Conservation (phyloP, 2,797 vertebrate species). For the Dermochelys coriacea region DNA sequence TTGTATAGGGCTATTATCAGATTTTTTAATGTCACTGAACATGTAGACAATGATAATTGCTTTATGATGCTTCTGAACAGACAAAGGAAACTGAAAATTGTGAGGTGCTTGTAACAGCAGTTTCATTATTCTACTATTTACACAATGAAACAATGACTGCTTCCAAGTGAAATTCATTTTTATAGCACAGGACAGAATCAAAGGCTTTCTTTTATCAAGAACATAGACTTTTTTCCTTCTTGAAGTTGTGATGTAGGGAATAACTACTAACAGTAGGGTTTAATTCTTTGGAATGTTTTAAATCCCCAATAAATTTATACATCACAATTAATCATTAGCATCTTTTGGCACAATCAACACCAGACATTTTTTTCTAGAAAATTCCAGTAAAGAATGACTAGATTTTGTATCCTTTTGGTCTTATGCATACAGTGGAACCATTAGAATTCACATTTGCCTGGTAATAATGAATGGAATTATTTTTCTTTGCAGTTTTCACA, state of each 20-base stretch:
- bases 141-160: background rate
- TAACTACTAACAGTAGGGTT: background rate
- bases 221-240: background rate
- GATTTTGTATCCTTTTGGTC: background rate
- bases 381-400: rapidly evolving
- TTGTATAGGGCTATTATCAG: background rate
- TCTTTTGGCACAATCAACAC: background rate
- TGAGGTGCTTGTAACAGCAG: slow-evolving; percentile 14
- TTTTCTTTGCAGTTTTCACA: background rate
- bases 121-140: slow-evolving; percentile 39
- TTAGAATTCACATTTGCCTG: background rate
- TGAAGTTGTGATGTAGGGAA: slow-evolving; percentile 16
- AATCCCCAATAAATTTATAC: background rate
- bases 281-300: background rate
- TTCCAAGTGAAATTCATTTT: slow-evolving; percentile 38
- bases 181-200: background rate
- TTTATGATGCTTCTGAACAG: slow-evolving; percentile 20
- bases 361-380: background rate
- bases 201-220: background rate
- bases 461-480: background rate
- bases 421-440: background rate
- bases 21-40: slow-evolving; percentile 22
- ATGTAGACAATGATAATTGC: background rate
- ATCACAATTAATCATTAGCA: background rate
- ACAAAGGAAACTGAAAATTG: slow-evolving; percentile 44